Evolutionary conservation across 1,140 invertebrate genomes (phyloP), one percentile per base, ranked within the genome.

Genomic region (Drosophila persimilis): DNA sequence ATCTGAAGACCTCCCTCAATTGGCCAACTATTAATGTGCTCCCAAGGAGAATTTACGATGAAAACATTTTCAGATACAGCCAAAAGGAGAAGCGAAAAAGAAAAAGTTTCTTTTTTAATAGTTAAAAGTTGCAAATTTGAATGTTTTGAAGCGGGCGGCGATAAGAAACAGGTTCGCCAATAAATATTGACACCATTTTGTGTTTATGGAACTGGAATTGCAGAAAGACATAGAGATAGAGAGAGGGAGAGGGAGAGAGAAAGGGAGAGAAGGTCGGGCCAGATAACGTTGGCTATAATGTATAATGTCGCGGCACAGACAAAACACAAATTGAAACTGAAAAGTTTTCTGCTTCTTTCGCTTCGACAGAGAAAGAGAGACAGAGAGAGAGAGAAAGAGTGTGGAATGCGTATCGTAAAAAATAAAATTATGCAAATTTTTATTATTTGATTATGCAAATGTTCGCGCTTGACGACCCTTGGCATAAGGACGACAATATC

Each of bases 401-500:
- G 73, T 56, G 57, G 74, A 74, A 66, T 72, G 61, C 65, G 77
- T 89, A 89, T 89, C 84, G 72, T 90, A 90, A 90, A 90, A 90
- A 90, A 89, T 80, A 75, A 90, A 89, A 90, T 90, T 90, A 90
- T 90, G 88, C 89, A 90, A 90, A 90, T 90, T 90, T 90, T 89
- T 90, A 90, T 89, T 81, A 90, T 90, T 90, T 90, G 89, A 90
- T 90, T 90, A 90, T 90, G 89, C 89, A 90, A 90, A 90, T 90
- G 84, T 86, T 79, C 79, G 71, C 73, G 89, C 89, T 90, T 90
- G 89, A 90, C 89, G 89, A 90, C 89, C 89, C 89, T 90, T 90
- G 89, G 89, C 89, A 90, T 90, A 90, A 90, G 89, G 89, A 90
- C 85, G 89, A 81, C 81, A 85, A 90, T 89, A 86, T 53, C 60